Base-by-base conservation (phyloP, 2,113 vertebrate species). In the Fulmarus glacialis region DNA sequence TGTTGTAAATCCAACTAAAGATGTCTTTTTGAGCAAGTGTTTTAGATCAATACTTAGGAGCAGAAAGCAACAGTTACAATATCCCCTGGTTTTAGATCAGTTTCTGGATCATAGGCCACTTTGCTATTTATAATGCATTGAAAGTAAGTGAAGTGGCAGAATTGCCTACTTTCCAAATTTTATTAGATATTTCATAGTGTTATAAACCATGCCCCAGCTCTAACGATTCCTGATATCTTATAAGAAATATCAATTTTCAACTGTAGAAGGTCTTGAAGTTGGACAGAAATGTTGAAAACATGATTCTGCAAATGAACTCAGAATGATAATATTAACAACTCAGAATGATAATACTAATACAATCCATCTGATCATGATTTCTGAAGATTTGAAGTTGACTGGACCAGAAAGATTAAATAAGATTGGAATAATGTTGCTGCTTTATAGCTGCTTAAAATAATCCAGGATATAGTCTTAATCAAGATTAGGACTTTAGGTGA, bases 381-480 rank as follows among this genome's bases (percentile, higher is more conserved):
- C 71, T 40, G 68, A 75, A 59, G 19, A 75, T 82, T 66, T 91
- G 71, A 75, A 91, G 23, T 40, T 87, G 47, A 64, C 8, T 67
- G 55, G 52, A 84, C 24, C 59, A 87, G 45, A 78, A 89, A 90
- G 64, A 87, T 38, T 32, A 85, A 94, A 80, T 64, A 75, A 89
- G 80, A 77, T 40, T 43, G 34, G 8, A 83, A 79, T 72, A 21
- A 58, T 27, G 18, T 56, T 83, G 1, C 27, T 70, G 34, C 11
- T 83, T 86, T 77, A 48, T 53, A 93, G 18, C 53, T 66, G 34
- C 75, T 96, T 90, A 62, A 90, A 94, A 36, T 60, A 95, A 88
- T 82, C 53, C 79, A 52, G 52, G 62, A 68, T 45, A 42, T 14
- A 75, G n/a, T 15, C 5, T 82, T 62, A 58, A 78, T 53, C 45